Evolutionary conservation across 2,113 vertebrate genomes (phyloP).

Genomic region (Cyprinus carpio): DNA sequence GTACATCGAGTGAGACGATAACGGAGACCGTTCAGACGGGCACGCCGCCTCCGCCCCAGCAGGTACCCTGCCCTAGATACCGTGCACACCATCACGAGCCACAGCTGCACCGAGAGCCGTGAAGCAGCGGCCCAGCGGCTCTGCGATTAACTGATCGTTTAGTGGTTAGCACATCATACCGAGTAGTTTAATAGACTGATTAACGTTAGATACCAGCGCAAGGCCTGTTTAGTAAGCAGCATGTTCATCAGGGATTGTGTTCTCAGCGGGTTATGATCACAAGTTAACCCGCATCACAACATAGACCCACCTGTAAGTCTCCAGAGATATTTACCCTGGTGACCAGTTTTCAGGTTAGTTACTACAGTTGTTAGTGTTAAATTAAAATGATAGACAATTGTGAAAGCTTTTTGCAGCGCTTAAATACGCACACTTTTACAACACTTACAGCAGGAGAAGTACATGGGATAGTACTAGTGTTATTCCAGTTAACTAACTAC

Average conservation of each 20-base stretch:
- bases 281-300: background rate
- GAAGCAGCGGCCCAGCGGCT: background rate
- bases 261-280: background rate
- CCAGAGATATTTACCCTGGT: background rate
- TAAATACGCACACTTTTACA: background rate
- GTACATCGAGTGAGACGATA: conserved; percentile 83
- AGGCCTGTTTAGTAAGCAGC: background rate
- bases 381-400: background rate
- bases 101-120: background rate
- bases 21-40: conserved; percentile 85
- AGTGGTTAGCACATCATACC: background rate
- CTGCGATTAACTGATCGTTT: background rate
- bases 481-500: background rate
- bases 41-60: conserved; percentile 77
- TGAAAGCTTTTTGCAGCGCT: background rate
- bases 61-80: conserved; percentile 63
- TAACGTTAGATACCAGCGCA: background rate
- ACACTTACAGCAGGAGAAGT: too few species aligned
- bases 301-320: background rate
- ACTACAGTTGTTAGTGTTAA: background rate
- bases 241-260: background rate
- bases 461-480: background rate
- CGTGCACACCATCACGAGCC: background rate
- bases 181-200: too few species aligned
- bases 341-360: background rate